Base-by-base conservation (phyloP, 2,113 vertebrate genomes). In the Chrysemys picta region DNA sequence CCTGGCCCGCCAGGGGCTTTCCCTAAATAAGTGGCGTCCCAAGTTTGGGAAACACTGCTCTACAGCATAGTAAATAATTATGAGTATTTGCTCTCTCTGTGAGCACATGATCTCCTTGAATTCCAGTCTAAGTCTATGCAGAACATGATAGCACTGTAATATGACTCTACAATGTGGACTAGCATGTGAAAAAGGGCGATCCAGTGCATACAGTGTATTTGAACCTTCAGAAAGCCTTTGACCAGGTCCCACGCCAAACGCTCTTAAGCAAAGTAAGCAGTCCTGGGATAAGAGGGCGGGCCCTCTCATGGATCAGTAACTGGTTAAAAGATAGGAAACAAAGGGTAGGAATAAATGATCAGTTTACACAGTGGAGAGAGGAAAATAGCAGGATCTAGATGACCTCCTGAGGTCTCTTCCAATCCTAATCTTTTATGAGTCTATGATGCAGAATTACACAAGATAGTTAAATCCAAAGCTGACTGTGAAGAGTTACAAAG, bases 131-230 rank as follows among this genome's bases (percentile, higher is more conserved):
- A 5, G 13, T n/a, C 42, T 0, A 0, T 45, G 65, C 35, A 38
- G 80, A 31, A 56, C 12, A 52, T 14, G 13, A 11, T 19, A 16
- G 1, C 1, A 45, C 53, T 79, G 1, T 5, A 75, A n/a, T 5
- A 54, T 59, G 22, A 8, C 24, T 72, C 62, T 12, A 56, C 87
- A 62, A 35, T 0, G 2, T 35, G 31, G 14, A 65, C 31, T 35
- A 17, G 6, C 65, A 69, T 69, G 8, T 69, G 14, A 10, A 38
- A 8, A 38, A n/a, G 8, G 17, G 65, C 9, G 8, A n/a, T 19
- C 16, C 4, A 17, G 35, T 31, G 12, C 12, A 31, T 31, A 7
- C 57, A 14, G 29, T 21, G 35, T 17, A n/a, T 69, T 69, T n/a
- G 17, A 8, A 69, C 17, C 19, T 38, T 69, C 65, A 38, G 35